These are phyloP conservation scores for Agapornis canus DNA, from an alignment of 2,797 vertebrate species.

Conservation along the genomic window DNA sequence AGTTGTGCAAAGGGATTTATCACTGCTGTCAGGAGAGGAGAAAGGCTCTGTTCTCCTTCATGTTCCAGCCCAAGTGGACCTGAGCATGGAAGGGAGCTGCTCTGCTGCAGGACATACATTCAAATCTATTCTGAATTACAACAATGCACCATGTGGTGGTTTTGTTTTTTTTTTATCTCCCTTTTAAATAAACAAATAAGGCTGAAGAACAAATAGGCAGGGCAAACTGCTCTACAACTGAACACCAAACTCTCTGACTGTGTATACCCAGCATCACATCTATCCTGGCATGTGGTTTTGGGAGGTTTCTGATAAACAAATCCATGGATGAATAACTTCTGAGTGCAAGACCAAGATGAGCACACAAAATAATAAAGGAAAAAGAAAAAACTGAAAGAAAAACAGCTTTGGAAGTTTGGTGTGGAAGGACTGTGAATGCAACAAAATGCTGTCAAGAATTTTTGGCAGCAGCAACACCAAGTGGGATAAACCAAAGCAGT, in stretches of 20 bases:
- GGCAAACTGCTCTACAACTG: not conserved
- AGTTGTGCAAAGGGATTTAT: not conserved
- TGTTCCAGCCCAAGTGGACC: not conserved
- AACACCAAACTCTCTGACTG: not conserved
- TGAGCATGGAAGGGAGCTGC: not conserved
- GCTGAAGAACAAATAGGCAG: not conserved
- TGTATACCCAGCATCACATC: not conserved
- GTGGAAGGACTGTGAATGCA: not conserved
- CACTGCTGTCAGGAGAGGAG: not conserved
- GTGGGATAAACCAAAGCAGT: not conserved
- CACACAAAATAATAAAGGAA: not conserved
- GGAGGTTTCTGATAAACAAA: not conserved
- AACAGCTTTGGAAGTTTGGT: not conserved
- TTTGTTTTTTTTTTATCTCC: not conserved
- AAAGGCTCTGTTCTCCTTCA: not conserved
- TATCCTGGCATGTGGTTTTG: not conserved
- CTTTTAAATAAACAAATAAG: not conserved
- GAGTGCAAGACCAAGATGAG: not conserved
- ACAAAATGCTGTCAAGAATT: not conserved
- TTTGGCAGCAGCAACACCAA: not conserved
- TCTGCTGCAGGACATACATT: not conserved
- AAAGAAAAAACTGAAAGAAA: not conserved
- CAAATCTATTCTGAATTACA: not conserved
- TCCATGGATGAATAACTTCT: not conserved
- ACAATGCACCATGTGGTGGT: not conserved